Conservation (phyloP, 2,113 vertebrate species). For the Myotis yumanensis region DNA sequence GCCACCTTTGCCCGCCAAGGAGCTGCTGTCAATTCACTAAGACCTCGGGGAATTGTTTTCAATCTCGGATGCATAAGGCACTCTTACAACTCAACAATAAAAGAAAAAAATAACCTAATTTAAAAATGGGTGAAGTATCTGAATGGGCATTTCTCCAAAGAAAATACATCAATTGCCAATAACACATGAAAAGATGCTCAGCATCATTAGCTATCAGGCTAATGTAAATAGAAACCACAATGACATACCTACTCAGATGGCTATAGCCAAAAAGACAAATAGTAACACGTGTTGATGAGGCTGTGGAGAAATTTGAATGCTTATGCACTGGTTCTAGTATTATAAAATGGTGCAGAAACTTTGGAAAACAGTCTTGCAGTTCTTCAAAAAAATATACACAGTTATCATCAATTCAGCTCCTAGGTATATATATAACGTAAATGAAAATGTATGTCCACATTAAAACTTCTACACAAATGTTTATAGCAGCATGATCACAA, state of each 20-base stretch:
- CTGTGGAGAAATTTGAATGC: background rate
- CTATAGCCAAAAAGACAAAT: background rate
- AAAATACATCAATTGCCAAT: background rate
- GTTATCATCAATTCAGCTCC: background rate
- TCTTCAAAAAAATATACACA: background rate
- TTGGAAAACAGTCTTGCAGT: background rate
- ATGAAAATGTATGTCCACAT: background rate
- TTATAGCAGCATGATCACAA: background rate
- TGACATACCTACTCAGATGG: background rate
- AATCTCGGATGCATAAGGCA: background rate
- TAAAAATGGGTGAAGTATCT: background rate
- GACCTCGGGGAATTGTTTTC: constrained; percentile 2
- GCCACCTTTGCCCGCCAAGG: background rate
- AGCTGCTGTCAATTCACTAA: background rate
- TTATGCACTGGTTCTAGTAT: background rate
- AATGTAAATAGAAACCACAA: background rate
- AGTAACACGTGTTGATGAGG: background rate
- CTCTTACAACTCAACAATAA: background rate
- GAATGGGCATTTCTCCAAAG: background rate
- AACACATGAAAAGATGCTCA: background rate
- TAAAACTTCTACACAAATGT: background rate
- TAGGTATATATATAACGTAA: background rate
- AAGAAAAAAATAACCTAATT: background rate
- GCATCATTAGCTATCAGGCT: background rate
- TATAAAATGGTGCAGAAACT: background rate